These are phyloP conservation scores for Asbolus verrucosus DNA, from an alignment of 1,140 invertebrate genomes.

Conservation along the genomic window DNA sequence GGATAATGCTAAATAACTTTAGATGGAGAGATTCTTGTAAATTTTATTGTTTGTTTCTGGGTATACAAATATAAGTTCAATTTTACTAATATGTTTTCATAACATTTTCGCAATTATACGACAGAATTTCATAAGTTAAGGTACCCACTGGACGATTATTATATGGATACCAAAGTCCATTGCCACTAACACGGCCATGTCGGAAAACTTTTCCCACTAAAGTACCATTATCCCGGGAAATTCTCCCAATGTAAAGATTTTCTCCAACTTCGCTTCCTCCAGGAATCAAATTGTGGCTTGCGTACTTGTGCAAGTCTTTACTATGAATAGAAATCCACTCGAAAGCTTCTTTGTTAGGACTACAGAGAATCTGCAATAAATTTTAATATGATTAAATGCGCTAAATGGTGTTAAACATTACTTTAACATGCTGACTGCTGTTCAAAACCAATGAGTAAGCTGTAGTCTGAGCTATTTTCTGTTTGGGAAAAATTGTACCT, in stretches of 20 bases:
- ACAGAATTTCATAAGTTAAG: no score
- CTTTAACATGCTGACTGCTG: conserved; percentile 13
- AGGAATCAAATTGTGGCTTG: not conserved
- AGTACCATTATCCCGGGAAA: not conserved
- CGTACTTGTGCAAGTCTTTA: not conserved
- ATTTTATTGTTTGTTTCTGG: no score
- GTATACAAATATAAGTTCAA: no score
- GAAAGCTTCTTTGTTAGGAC: not conserved
- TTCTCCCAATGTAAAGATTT: not conserved
- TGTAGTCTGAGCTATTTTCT: not conserved
- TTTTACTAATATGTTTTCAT: no score
- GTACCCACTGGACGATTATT: no score
- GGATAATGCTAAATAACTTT: no score
- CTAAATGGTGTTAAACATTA: not conserved
- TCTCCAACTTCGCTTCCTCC: not conserved
- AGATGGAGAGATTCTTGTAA: no score
- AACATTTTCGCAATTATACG: no score
- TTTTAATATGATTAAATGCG: no score
- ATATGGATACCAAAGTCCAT: no score
- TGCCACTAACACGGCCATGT: no score
- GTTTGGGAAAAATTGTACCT: no score
- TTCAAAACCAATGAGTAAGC: not conserved
- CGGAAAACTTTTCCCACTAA: not conserved
- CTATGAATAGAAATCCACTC: not conserved
- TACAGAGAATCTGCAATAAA: not conserved